Percentiles rank a stretch among this genome's conserved stretches.
Conservation (phyloP, 2,888 invertebrate species). For the Frankliniella intonsa region DNA sequence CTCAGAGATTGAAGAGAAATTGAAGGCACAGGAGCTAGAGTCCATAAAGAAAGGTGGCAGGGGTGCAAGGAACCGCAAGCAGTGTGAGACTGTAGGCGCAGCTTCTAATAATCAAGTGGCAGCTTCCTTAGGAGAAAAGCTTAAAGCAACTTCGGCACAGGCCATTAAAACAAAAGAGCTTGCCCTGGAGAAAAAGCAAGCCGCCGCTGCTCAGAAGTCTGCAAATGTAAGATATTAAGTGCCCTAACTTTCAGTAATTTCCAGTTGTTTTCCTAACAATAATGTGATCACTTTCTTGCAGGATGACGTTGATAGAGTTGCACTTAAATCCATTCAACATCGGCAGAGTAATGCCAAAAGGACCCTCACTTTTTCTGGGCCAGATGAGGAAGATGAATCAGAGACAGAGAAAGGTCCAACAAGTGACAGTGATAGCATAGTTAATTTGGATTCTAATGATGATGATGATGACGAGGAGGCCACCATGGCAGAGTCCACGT, state of each 20-base stretch:
- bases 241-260: background rate
- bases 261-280: background rate
- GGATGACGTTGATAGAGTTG: background rate
- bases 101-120: background rate
- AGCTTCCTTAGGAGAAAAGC: background rate
- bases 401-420: background rate
- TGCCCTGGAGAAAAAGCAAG: background rate
- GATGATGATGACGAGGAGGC: background rate
- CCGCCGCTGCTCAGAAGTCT: background rate
- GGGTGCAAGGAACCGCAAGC: background rate
- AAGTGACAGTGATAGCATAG: background rate
- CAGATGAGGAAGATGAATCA: background rate
- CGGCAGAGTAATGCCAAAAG: too few relatives aligned
- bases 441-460: background rate
- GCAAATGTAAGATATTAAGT: background rate
- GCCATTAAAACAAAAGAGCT: background rate
- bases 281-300: background rate
- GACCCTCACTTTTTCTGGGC: background rate
- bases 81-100: background rate
- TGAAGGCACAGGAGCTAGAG: background rate
- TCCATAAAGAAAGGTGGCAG: background rate
- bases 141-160: background rate
- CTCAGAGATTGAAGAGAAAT: background rate
- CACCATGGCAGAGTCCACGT: background rate
- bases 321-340: background rate